Percentiles rank a stretch among this genome's conserved stretches.
Conservation (phyloP, 2,113 vertebrate genomes). For the Dipodomys spectabilis region DNA sequence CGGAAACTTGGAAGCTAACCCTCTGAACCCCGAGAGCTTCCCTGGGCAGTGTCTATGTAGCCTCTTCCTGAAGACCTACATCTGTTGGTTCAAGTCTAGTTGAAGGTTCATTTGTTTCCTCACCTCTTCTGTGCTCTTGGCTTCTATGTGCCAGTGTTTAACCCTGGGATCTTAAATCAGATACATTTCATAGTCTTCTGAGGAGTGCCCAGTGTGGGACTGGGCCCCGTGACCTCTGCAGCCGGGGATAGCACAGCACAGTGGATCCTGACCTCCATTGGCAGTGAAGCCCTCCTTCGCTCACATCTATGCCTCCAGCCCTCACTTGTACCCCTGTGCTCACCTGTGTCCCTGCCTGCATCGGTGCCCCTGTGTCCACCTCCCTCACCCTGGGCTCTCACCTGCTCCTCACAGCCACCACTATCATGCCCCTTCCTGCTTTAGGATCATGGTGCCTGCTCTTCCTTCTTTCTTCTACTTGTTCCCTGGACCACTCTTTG, state of each 20-base stretch:
- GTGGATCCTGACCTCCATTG: not conserved
- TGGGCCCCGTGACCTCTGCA: not conserved
- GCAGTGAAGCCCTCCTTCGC: not conserved
- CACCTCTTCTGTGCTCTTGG: not conserved
- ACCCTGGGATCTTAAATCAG: not conserved
- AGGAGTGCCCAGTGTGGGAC: not conserved
- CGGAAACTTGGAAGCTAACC: not conserved
- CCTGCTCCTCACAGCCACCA: too few relatives aligned
- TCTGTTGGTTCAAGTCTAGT: not conserved
- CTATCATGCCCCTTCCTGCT: too few relatives aligned
- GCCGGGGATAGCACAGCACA: not conserved
- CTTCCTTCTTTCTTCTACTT: conserved; percentile 23
- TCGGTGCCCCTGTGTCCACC: not conserved
- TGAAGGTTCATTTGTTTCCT: conserved; percentile 7
- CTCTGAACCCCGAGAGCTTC: not conserved
- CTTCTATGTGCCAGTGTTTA: not conserved
- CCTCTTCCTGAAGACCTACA: not conserved
- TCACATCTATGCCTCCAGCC: too few relatives aligned
- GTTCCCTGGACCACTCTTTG: not conserved
- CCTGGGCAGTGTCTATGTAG: not conserved
- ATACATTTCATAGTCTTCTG: not conserved
- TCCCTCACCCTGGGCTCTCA: not conserved
- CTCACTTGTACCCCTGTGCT: not conserved
- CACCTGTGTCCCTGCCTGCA: not conserved
- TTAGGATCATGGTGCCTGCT: too few relatives aligned